These are phyloP conservation scores for Phylloscopus whistleri DNA, from an alignment of 2,113 vertebrate genomes.

Conservation along the genomic window DNA sequence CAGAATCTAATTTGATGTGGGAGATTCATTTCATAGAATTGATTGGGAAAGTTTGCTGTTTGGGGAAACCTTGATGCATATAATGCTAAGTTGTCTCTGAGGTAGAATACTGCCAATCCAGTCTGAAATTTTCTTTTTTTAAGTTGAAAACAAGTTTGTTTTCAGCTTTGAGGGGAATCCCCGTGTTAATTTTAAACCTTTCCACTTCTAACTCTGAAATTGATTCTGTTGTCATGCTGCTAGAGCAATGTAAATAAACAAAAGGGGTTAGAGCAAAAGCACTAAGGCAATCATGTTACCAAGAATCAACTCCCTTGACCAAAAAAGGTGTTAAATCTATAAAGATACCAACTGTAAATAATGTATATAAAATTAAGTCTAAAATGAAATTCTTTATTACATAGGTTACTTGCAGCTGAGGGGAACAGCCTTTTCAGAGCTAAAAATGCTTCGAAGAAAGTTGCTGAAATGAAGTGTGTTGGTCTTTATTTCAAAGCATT, in stretches of 20 bases:
- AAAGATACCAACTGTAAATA: not conserved
- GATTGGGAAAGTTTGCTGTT: not conserved
- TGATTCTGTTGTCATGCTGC: not conserved
- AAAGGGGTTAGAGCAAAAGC: not conserved
- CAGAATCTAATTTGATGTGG: not conserved
- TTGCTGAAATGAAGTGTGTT: not conserved
- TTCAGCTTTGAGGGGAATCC: conserved; percentile 32
- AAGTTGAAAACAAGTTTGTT: conserved; percentile 8
- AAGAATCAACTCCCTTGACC: not conserved
- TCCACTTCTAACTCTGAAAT: not conserved
- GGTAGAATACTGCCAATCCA: not conserved
- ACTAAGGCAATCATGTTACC: not conserved
- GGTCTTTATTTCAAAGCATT: not conserved
- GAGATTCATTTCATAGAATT: not conserved
- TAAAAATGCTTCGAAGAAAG: not conserved
- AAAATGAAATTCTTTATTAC: not conserved
- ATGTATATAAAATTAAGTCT: not conserved
- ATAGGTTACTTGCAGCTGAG: not conserved
- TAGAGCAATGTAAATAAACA: not conserved
- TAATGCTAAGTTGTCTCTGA: not conserved
- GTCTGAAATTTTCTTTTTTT: not conserved
- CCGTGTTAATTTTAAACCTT: conserved; percentile 43
- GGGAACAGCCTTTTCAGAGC: not conserved
- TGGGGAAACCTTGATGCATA: not conserved
- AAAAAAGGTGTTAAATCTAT: not conserved